Evolutionary conservation across 2,113 vertebrate genomes (phyloP), one percentile per base, ranked within the genome.

Genomic region (Andinoacara biseriatus): DNA sequence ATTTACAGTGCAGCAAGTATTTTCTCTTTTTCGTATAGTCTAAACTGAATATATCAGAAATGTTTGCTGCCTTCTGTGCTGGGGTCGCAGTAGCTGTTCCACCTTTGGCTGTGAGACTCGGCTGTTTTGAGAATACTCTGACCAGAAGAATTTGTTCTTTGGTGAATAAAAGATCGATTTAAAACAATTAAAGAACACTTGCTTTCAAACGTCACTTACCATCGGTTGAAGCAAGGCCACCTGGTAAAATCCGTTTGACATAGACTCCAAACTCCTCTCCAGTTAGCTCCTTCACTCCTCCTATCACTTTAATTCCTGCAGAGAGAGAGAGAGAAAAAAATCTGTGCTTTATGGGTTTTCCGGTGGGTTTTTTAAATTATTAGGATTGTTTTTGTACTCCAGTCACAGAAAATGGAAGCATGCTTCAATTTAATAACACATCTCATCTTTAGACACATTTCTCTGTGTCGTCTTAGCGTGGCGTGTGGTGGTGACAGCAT

Each of bases 261-360:
- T 97, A 98, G 86, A 98, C 97, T 33, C 97, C 97, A 72, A 96
- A 97, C 83, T 98, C 97, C 5, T 98, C 97, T 61, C 96, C 96
- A 0, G 96, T 96, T 31, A 89, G 82, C 76, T 98, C 97, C 89
- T 97, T 97, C 83, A 97, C 94, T 67, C 97, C 97, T 22, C 97
- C 97, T 0, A 97, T 97, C 14, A 98, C 97, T 90, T 98, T 98
- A 59, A 98, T 97, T 80, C 97, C 97, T 98, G 85, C 49, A 40
- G 43, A 26, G 58, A 58, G 40, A 13, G 67, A 29, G 60, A 59
- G 7, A 33, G 2, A 85, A 15, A 85, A 15, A 26, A 52, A 60
- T 38, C 35, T 35, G 6, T 7, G 33, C 14, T 62, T 35, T 11
- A 26, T 33, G 10, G 0, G 0, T 0, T 40, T 58, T 49, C 35